Percentiles rank a stretch among this genome's conserved stretches.
These are phyloP conservation scores for Progne subis DNA, from an alignment of 2,113 vertebrate genomes.

Conservation along the genomic window DNA sequence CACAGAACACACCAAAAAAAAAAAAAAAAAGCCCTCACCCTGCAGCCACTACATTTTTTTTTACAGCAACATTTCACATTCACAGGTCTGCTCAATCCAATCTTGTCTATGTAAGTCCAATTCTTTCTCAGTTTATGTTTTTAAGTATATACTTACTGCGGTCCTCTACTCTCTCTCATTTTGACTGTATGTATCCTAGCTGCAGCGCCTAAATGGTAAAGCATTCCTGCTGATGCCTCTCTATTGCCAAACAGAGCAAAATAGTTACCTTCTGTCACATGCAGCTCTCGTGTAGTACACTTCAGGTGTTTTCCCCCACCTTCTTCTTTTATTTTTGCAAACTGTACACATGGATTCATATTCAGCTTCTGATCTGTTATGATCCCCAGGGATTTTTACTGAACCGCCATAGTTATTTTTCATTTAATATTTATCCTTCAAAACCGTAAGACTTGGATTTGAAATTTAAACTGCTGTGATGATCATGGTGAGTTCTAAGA, in stretches of 20 bases:
- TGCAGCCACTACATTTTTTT: not conserved
- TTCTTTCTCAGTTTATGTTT: not conserved
- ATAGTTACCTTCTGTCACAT: not conserved
- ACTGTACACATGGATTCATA: not conserved
- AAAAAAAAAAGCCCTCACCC: not conserved
- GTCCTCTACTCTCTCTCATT: not conserved
- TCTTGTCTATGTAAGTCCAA: fast-evolving
- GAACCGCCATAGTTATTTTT: not conserved
- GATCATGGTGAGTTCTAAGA: not conserved
- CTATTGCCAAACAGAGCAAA: conserved; percentile 1
- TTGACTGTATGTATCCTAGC: not conserved
- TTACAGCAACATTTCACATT: not conserved
- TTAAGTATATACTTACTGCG: not conserved
- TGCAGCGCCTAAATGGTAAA: not conserved
- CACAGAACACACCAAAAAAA: not conserved
- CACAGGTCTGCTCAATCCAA: not conserved
- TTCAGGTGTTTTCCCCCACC: not conserved
- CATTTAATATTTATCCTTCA: not conserved
- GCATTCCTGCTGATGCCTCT: not conserved
- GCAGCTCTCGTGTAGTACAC: not conserved
- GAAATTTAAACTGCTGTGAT: not conserved
- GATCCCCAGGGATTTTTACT: not conserved
- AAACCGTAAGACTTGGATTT: not conserved
- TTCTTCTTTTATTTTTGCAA: not conserved
- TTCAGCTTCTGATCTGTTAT: not conserved